Evolutionary conservation across 2,888 invertebrate genomes (phyloP).

Genomic region (Pristionchus entomophagus): DNA sequence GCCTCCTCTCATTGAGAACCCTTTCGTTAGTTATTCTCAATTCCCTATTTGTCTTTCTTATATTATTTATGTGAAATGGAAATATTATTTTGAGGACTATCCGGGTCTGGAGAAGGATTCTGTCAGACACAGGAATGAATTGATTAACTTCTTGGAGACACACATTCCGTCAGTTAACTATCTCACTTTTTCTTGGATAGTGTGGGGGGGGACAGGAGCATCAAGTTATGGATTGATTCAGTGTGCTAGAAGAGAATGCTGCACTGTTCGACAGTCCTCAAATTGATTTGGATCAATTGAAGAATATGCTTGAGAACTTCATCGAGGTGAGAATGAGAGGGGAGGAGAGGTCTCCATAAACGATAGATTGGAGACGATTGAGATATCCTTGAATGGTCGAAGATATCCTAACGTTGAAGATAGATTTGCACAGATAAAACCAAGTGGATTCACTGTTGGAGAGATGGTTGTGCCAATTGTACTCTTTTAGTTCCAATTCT

Average conservation of each 20-base stretch:
- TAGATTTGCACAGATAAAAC: too few relatives aligned
- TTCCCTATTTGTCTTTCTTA: background rate
- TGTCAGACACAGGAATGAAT: background rate
- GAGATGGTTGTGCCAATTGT: too few relatives aligned
- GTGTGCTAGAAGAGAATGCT: conserved; percentile 10
- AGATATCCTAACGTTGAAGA: too few relatives aligned
- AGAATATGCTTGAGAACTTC: background rate
- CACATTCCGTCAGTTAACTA: background rate
- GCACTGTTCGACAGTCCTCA: background rate
- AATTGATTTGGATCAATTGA: background rate
- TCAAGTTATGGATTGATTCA: background rate
- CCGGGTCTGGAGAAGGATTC: background rate
- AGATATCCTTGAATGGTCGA: too few relatives aligned
- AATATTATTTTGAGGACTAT: background rate
- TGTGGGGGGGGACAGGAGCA: too few relatives aligned
- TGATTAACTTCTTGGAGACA: background rate
- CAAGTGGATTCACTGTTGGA: too few relatives aligned
- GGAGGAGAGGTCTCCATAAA: too few relatives aligned
- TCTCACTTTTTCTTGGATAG: too few relatives aligned
- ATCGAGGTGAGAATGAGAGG: background rate
- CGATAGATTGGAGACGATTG: too few relatives aligned
- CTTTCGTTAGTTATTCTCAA: background rate
- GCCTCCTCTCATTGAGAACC: conserved; percentile 27
- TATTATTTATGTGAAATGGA: background rate
- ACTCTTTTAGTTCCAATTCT: background rate